Conservation (phyloP, 1,140 invertebrate genomes). For the Phymorhynchus buccinoides region DNA sequence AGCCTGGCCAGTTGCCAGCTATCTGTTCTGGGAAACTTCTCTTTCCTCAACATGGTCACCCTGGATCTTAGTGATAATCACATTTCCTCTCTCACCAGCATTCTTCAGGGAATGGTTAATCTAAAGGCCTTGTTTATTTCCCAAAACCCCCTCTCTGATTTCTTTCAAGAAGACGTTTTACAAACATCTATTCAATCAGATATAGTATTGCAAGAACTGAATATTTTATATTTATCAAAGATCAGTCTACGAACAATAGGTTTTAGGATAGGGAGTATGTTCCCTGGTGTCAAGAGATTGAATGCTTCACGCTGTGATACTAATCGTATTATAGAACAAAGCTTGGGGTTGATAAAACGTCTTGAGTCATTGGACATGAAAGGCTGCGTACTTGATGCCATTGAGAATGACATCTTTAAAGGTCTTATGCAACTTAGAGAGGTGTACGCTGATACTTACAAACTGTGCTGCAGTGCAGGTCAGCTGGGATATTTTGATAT, state of each 20-base stretch:
- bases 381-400: conserved; percentile 24
- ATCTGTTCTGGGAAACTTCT: background rate
- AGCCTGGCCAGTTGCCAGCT: background rate
- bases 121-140: conserved; percentile 18
- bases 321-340: background rate
- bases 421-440: background rate
- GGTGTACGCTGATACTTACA: conserved; percentile 44
- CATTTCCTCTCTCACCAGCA: conserved; percentile 2
- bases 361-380: conserved; percentile 27
- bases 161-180: background rate
- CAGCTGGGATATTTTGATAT: background rate
- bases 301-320: background rate
- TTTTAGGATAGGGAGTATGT: background rate
- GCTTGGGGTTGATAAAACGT: background rate
- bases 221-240: background rate
- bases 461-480: conserved; percentile 44
- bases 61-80: conserved; percentile 37
- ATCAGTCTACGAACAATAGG: background rate
- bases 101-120: conserved; percentile 15
- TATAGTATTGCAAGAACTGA: background rate
- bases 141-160: background rate
- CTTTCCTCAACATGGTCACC: background rate
- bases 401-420: conserved; percentile 35
- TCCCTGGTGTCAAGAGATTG: background rate
- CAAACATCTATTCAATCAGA: background rate